Evolutionary conservation across 2,888 invertebrate species (phyloP).

Genomic region (Uloborus plumipes): DNA sequence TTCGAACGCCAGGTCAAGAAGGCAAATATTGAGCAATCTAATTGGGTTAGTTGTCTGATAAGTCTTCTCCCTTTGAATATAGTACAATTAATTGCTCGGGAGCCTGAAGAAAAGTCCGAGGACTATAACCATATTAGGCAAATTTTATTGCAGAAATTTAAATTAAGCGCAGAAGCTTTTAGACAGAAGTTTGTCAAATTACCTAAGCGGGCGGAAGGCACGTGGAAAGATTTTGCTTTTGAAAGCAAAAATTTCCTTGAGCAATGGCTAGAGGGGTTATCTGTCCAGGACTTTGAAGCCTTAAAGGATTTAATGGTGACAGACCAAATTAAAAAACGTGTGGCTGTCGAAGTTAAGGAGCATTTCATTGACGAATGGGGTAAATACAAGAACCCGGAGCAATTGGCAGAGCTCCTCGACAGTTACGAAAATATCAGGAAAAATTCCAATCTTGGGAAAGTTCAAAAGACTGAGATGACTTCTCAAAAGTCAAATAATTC

Average conservation of each 20-base stretch:
- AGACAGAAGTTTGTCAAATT: background rate
- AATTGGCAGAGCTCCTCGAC: background rate
- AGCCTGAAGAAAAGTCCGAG: background rate
- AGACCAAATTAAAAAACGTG: slow-evolving; percentile 5
- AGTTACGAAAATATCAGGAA: background rate
- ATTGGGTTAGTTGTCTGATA: background rate
- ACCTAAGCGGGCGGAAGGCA: background rate
- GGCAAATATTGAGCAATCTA: background rate
- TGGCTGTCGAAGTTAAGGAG: background rate
- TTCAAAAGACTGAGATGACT: background rate
- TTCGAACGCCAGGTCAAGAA: background rate
- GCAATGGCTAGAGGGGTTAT: background rate
- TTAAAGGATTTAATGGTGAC: slow-evolving; percentile 5
- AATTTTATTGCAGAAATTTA: background rate
- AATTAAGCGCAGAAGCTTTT: background rate
- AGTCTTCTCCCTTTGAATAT: background rate
- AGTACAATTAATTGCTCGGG: background rate
- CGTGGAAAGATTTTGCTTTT: slow-evolving; percentile 3
- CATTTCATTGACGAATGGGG: slow-evolving; percentile 6
- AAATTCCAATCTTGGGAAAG: background rate
- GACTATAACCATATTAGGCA: background rate
- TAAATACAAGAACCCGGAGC: background rate
- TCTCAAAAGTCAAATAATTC: background rate
- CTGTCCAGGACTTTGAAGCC: background rate
- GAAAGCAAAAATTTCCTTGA: background rate